Conservation (phyloP, 2,888 invertebrate species). For the Physocephala rufipes region DNA sequence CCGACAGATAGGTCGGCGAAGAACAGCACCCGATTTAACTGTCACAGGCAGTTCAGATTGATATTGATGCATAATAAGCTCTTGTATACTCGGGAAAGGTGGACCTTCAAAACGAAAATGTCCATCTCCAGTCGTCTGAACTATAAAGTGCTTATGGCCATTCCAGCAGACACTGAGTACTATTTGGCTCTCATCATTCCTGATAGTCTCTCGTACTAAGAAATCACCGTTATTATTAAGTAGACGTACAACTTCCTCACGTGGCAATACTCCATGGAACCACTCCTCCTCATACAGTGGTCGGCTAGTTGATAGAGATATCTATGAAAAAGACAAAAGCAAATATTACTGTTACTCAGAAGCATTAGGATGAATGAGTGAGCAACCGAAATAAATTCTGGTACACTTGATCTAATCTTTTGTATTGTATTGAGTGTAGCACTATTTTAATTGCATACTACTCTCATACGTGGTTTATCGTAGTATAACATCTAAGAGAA, state of each 20-base stretch:
- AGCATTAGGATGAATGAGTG: neutral
- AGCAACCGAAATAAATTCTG: neutral
- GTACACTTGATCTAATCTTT: neutral
- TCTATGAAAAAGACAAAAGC: constrained; percentile 48
- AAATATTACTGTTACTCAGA: neutral
- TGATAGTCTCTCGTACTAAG: constrained; percentile 89
- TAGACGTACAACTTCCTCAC: constrained; percentile 93
- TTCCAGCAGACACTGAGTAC: constrained; percentile 96
- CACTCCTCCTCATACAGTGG: constrained; percentile 91
- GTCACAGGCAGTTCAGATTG: constrained; percentile 89
- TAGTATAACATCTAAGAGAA: too few relatives aligned
- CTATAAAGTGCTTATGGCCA: constrained; percentile 96
- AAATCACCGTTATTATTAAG: constrained; percentile 94
- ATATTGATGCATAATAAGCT: constrained; percentile 89
- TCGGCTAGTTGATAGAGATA: constrained; percentile 69
- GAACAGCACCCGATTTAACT: constrained; percentile 88
- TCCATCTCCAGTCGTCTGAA: constrained; percentile 92
- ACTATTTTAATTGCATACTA: too few relatives aligned
- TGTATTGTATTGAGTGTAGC: too few relatives aligned
- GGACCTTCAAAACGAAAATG: constrained; percentile 95
- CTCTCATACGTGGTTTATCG: too few relatives aligned
- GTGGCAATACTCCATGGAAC: constrained; percentile 96
- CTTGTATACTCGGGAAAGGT: constrained; percentile 90
- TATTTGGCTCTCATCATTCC: constrained; percentile 91
- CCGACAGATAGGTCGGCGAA: constrained; percentile 84